A percentile compares a stretch with the other conserved stretches of the same genome.
Evolutionary conservation across 1,140 invertebrate species (phyloP).

Genomic region (Rhizoglyphus robini): DNA sequence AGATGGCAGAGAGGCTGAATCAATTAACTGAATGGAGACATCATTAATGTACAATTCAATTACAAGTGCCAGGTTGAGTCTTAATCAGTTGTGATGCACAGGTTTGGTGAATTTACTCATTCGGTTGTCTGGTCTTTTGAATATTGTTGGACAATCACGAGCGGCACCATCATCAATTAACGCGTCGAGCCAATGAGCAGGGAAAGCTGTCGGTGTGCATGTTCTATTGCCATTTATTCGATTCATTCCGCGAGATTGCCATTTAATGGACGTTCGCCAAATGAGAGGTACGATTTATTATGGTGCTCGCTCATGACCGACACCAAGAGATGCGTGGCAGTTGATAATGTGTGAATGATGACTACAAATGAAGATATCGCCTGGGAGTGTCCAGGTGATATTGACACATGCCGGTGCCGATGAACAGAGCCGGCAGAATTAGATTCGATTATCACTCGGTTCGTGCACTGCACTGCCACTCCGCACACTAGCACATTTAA

Average conservation of each 20-base stretch:
- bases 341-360: constrained; percentile 19
- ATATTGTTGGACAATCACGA: too few relatives aligned
- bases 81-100: too few relatives aligned
- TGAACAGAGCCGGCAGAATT: not conserved
- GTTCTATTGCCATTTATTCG: not conserved
- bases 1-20: too few relatives aligned
- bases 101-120: too few relatives aligned
- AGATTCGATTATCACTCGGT: not conserved
- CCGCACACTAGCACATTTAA: not conserved
- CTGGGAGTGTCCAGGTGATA: constrained; percentile 18
- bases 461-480: not conserved
- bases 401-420: not conserved
- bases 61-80: too few relatives aligned
- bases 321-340: constrained; percentile 32
- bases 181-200: not conserved
- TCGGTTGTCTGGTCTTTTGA: too few relatives aligned
- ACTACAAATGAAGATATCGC: constrained; percentile 8
- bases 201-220: not conserved
- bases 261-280: not conserved
- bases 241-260: not conserved
- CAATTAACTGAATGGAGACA: too few relatives aligned
- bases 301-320: not conserved
- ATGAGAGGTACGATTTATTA: not conserved
- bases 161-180: not conserved
- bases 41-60: too few relatives aligned